Evolutionary conservation across 2,888 invertebrate genomes (phyloP), one percentile per base, ranked within the genome.

Genomic region (Steromphala cineraria): DNA sequence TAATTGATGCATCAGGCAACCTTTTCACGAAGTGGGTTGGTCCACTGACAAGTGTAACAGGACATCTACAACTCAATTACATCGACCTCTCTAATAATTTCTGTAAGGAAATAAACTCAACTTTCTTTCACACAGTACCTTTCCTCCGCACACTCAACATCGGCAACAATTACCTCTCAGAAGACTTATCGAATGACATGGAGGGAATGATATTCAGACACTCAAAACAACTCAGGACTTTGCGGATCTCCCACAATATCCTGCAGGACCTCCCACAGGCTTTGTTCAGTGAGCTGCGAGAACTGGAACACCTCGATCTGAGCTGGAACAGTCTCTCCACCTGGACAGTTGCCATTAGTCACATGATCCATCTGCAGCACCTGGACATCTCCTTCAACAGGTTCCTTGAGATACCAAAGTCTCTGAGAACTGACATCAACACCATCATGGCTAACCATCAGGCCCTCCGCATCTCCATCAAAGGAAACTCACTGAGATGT

Each of bases 321-420:
- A 74, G 76, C 21, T 19, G 56, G 24, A 84, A 84, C 75, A 80
- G 75, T 5, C 28, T 84, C 7, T 81, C 53, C 24, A 31, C 36
- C 8, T 80, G 81, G 67, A 78, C 75, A 2, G 31, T 84, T 0
- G 56, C 79, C 21, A 36, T 83, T 10, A 24, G 52, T 40, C 80
- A 80, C 10, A 79, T 82, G 79, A 53, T 7, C 19, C 17, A 21
- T 21, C 24, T 56, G 56, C 24, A n/a, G 1, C 10, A 24, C n/a
- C 17, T 84, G 5, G 80, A 84, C 36, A 13, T 84, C 40, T 52
- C 53, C 19, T 21, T 78, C 67, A 84, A 84, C 56, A 67, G 67
- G 31, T 24, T 84, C 5, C 56, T 77, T 2, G 71, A 7, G 19
- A 24, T 56, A 24, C 56, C 56, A 56, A 1, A 21, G 7, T 5